Evolutionary conservation across 2,113 vertebrate genomes (phyloP).

Genomic region (Ptilorrhoa leucosticta): DNA sequence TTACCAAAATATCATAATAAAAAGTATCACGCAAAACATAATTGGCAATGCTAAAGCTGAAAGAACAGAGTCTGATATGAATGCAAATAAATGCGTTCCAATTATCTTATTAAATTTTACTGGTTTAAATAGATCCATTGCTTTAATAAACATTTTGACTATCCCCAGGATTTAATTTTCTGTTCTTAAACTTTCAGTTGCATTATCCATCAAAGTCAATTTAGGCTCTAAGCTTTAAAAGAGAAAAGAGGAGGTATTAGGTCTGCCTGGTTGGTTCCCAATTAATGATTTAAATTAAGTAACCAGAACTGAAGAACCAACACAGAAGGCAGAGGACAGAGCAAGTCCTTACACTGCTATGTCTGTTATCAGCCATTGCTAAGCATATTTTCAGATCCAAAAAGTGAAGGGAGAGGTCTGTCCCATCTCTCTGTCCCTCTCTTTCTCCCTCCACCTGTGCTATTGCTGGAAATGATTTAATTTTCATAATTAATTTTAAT

Average conservation of each 20-base stretch:
- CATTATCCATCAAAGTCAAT: not conserved
- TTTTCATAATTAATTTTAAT: not conserved
- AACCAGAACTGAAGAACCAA: not conserved
- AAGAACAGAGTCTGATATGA: not conserved
- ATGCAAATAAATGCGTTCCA: not conserved
- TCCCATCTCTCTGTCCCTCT: not conserved
- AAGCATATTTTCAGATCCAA: not conserved
- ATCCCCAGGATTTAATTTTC: not conserved
- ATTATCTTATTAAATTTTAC: not conserved
- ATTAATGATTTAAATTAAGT: not conserved
- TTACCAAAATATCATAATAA: not conserved
- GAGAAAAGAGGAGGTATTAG: not conserved
- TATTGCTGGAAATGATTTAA: not conserved
- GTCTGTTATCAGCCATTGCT: not conserved
- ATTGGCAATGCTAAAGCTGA: not conserved
- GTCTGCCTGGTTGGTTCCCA: not conserved
- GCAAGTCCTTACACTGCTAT: not conserved
- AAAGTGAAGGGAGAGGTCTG: not conserved
- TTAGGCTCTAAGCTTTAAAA: not conserved
- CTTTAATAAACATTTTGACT: slow-evolving; percentile 31
- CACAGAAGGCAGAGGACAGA: not conserved
- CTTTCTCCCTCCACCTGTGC: not conserved
- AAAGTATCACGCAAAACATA: not conserved
- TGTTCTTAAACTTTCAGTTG: not conserved
- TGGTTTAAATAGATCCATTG: not conserved